Conservation (phyloP, 2,113 vertebrate species). For the Lethenteron reissneri region DNA sequence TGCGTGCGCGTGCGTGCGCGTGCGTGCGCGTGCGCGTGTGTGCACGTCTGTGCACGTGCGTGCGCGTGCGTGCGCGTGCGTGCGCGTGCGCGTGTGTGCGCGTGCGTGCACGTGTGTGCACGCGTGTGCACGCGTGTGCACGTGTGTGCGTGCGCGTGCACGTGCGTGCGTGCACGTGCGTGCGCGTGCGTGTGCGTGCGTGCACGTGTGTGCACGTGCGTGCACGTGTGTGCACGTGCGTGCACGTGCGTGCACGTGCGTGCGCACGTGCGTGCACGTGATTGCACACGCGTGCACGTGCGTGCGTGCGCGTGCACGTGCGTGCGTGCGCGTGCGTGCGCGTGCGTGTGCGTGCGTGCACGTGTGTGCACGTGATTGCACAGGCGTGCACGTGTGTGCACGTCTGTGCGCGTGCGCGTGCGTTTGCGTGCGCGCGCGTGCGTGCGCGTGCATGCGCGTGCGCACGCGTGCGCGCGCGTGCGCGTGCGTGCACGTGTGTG, state of each 20-base stretch:
- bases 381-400: neutral
- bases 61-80: slow-evolving; percentile 1
- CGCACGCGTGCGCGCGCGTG: neutral
- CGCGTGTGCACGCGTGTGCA: neutral
- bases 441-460: slow-evolving; percentile 1
- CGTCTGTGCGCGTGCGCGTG: neutral
- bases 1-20: neutral
- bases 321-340: too few relatives aligned
- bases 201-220: neutral
- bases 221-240: neutral
- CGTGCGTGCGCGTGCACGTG: too few relatives aligned
- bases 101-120: neutral
- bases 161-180: neutral
- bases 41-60: neutral
- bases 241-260: neutral
- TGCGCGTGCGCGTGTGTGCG: neutral
- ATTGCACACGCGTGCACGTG: too few relatives aligned
- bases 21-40: neutral
- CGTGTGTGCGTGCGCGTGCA: neutral
- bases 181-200: slow-evolving; percentile 2
- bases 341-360: too few relatives aligned
- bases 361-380: too few relatives aligned
- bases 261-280: neutral
- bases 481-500: slow-evolving; percentile 1
- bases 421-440: neutral